Evolutionary conservation across 2,888 invertebrate species (phyloP).

Genomic region (Mayetiola destructor): DNA sequence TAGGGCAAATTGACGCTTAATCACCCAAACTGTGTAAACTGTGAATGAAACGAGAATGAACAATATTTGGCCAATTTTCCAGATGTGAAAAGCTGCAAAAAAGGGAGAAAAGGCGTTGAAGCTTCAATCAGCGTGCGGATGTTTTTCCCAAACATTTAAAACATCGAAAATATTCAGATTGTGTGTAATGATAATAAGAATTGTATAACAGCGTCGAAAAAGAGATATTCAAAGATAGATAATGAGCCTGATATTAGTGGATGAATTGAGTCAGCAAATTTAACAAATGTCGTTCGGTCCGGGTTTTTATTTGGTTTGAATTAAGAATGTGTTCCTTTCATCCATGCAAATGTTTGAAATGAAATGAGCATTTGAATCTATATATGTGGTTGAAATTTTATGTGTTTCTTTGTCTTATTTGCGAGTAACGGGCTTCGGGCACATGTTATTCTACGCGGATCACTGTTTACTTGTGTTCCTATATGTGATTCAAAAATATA

Average conservation of each 20-base stretch:
- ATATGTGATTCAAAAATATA: no score
- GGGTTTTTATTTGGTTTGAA: background rate
- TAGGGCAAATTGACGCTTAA: no score
- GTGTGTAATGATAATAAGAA: constrained; percentile 8
- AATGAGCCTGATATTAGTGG: background rate
- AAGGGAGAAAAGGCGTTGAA: background rate
- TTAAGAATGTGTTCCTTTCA: background rate
- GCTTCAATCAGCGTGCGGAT: constrained; percentile 5
- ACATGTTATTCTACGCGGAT: no score
- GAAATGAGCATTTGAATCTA: background rate
- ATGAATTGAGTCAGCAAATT: constrained; percentile 1
- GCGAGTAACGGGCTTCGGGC: background rate
- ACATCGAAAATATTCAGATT: background rate
- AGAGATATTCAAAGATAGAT: constrained; percentile 8
- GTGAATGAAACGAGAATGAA: background rate
- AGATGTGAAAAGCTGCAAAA: background rate
- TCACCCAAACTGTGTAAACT: background rate
- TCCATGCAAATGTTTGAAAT: background rate
- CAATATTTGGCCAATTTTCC: background rate
- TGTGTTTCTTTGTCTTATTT: background rate
- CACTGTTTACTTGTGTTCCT: no score
- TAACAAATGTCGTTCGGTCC: no score
- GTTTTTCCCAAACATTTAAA: background rate
- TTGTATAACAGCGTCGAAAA: no score
- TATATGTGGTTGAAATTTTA: background rate